These are phyloP conservation scores for Apamea epomidion DNA, from an alignment of 2,888 invertebrate genomes.

Conservation along the genomic window DNA sequence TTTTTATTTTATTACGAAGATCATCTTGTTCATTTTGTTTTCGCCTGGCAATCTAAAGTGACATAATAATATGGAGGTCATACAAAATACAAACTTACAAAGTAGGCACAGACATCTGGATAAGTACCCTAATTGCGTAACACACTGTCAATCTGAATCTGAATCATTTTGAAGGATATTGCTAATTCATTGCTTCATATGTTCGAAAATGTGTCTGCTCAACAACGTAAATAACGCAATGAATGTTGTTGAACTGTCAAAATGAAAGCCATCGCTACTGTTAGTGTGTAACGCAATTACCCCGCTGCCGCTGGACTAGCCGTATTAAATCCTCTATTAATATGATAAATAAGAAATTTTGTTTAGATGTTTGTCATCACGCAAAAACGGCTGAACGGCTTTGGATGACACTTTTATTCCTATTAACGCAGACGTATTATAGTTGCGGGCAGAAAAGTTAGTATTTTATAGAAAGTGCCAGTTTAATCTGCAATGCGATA, in stretches of 20 bases:
- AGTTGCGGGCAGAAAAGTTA: background rate
- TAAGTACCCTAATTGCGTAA: too few relatives aligned
- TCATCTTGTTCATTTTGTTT: background rate
- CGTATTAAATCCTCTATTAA: background rate
- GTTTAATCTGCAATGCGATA: background rate
- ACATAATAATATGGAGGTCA: background rate
- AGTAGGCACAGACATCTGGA: background rate
- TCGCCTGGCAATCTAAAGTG: background rate
- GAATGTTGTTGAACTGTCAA: too few relatives aligned
- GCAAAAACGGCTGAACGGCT: background rate
- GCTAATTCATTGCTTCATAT: too few relatives aligned
- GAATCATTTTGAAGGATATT: too few relatives aligned
- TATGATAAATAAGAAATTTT: background rate
- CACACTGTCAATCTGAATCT: too few relatives aligned
- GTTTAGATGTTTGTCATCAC: background rate
- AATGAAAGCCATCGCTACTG: too few relatives aligned
- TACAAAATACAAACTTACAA: background rate
- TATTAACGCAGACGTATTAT: background rate
- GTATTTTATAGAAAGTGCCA: background rate
- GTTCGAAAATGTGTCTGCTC: too few relatives aligned
- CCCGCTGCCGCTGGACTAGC: background rate
- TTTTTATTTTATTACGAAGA: background rate
- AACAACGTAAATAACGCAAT: too few relatives aligned
- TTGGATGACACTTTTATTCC: background rate
- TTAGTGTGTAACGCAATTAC: too few relatives aligned